A percentile compares a stretch with the other conserved stretches of the same genome.
Evolutionary conservation across 2,113 vertebrate genomes (phyloP).

Genomic region (Lepus timidus): DNA sequence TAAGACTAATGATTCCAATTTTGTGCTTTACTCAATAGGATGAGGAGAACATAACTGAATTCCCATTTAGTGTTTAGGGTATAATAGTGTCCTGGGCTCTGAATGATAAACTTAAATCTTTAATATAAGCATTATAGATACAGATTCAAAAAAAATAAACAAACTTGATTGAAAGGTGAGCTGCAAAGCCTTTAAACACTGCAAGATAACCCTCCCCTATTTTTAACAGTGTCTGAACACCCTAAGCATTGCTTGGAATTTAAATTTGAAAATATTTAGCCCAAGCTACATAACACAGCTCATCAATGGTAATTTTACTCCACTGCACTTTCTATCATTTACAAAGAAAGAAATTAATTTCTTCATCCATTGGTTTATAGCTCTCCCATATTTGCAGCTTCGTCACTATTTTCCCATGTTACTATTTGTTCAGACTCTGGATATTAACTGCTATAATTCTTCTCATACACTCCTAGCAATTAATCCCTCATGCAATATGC

Average conservation of each 20-base stretch:
- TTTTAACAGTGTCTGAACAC: not conserved
- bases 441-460: constrained; percentile 59
- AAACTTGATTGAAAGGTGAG: not conserved
- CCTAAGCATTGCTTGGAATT: not conserved
- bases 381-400: not conserved
- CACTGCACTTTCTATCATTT: constrained; percentile 3
- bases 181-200: not conserved
- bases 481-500: constrained; percentile 73
- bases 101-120: constrained; percentile 62
- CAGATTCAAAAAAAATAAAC: constrained; percentile 54
- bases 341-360: constrained; percentile 26
- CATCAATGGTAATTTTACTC: not conserved
- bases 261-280: constrained; percentile 47
- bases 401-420: not conserved
- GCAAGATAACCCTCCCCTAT: not conserved
- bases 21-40: constrained; percentile 76
- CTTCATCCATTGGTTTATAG: constrained; percentile 28
- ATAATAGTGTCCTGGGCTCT: constrained; percentile 50
- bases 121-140: constrained; percentile 1
- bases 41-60: constrained; percentile 74
- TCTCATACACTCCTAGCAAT: constrained; percentile 38
- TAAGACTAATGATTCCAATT: constrained; percentile 74
- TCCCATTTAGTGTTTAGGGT: constrained; percentile 53
- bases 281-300: not conserved
- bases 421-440: constrained; percentile 37